A percentile compares a stretch with the other conserved stretches of the same genome.
These are phyloP conservation scores for Nymphalis c-album DNA, from an alignment of 2,888 invertebrate species.

Conservation along the genomic window DNA sequence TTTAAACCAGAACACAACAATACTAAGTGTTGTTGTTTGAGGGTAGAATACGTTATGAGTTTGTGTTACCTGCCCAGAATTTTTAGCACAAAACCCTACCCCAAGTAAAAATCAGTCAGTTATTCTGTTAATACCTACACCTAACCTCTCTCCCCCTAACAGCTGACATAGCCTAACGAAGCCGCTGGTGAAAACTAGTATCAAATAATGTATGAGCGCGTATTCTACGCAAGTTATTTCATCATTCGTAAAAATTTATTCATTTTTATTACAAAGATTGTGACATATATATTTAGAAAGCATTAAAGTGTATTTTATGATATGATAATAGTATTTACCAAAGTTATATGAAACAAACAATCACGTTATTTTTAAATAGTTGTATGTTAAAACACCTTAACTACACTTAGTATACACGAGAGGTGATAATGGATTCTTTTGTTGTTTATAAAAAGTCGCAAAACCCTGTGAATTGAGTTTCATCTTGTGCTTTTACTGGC, in stretches of 20 bases:
- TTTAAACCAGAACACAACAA: too few species aligned
- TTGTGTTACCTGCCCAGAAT: too few species aligned
- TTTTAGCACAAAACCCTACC: too few species aligned
- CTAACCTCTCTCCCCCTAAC: too few species aligned
- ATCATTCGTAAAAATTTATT: not conserved
- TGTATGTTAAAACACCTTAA: constrained; percentile 19
- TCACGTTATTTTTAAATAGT: constrained; percentile 20
- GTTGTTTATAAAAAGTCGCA: constrained; percentile 18
- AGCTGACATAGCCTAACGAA: too few species aligned
- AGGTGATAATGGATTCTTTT: constrained; percentile 30
- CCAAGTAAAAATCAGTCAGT: too few species aligned
- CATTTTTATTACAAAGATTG: not conserved
- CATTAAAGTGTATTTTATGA: not conserved
- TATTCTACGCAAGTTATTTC: too few species aligned
- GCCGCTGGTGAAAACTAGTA: too few species aligned
- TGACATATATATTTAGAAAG: not conserved
- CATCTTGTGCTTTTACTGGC: constrained; percentile 25
- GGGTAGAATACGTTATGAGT: too few species aligned
- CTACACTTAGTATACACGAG: not conserved
- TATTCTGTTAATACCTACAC: too few species aligned
- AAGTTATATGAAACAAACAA: constrained; percentile 15
- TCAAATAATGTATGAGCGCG: too few species aligned
- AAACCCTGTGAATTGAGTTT: constrained; percentile 23
- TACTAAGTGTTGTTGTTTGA: too few species aligned
- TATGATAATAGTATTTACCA: constrained; percentile 8